Evolutionary conservation across 2,113 vertebrate genomes (phyloP).

Genomic region (Ciconia maguari): DNA sequence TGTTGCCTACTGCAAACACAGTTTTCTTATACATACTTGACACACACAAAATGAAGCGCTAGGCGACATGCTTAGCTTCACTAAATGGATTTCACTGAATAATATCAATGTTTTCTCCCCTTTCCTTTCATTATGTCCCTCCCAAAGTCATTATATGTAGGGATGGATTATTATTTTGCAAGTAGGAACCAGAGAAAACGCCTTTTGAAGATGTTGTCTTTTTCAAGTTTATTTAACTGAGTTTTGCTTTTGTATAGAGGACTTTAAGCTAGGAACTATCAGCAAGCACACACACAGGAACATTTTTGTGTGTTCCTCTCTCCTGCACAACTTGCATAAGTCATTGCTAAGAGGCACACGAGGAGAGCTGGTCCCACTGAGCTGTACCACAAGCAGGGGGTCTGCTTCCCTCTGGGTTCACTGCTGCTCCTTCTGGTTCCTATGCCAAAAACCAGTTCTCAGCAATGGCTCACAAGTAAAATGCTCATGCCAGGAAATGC

Average conservation of each 20-base stretch:
- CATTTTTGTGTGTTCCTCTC: not conserved
- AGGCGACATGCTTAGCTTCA: conserved; percentile 2
- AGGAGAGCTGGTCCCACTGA: not conserved
- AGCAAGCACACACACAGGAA: not conserved
- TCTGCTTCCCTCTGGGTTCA: not conserved
- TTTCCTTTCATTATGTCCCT: not conserved
- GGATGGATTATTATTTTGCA: not conserved
- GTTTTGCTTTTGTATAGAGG: not conserved
- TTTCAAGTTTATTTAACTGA: not conserved
- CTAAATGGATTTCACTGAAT: conserved; percentile 21
- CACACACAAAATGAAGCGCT: not conserved
- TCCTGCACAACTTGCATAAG: not conserved
- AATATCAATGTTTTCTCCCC: not conserved
- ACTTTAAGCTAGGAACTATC: not conserved
- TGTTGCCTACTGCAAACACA: not conserved
- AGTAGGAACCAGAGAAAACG: not conserved
- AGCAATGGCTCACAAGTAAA: not conserved
- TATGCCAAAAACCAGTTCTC: not conserved
- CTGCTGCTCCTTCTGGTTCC: not conserved
- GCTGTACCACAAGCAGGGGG: not conserved
- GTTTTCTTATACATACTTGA: conserved; percentile 9
- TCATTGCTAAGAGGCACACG: not conserved
- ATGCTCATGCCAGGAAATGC: not conserved
- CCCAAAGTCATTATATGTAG: not conserved
- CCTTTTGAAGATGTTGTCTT: not conserved